phyloP scores from a whole-genome alignment of 2,888 invertebrate genomes.

The Reticulitermes lucifugus region DNA sequence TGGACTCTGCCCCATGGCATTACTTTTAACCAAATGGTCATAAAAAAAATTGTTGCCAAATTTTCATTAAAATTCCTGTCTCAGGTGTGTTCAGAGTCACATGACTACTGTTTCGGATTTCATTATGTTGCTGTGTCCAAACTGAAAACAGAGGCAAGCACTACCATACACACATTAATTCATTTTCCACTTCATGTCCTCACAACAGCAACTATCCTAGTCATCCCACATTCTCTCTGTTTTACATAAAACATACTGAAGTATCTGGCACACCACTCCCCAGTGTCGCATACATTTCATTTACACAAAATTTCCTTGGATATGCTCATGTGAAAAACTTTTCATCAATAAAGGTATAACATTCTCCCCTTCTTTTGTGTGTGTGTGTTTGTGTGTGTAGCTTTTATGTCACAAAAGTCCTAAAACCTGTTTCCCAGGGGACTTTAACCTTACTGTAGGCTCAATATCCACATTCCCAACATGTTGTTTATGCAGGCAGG shows the following conservation, averaged over 20 bases:
- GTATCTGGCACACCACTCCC: background rate
- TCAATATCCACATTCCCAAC: background rate
- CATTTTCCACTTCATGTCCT: background rate
- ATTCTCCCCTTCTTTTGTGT: background rate
- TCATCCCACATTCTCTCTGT: background rate
- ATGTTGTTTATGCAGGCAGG: background rate
- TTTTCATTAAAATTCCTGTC: too few relatives aligned
- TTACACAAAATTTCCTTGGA: constrained; percentile 1
- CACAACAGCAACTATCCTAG: background rate
- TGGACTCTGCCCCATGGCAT: too few relatives aligned
- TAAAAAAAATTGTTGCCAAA: too few relatives aligned
- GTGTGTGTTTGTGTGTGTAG: background rate
- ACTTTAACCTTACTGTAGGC: background rate
- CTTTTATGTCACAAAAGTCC: background rate
- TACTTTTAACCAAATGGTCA: too few relatives aligned
- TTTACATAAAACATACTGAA: background rate
- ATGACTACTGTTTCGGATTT: too few relatives aligned
- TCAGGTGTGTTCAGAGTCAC: too few relatives aligned
- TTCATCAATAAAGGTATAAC: background rate
- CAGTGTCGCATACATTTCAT: background rate
- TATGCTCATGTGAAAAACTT: background rate
- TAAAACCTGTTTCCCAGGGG: background rate
- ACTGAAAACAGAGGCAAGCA: too few relatives aligned
- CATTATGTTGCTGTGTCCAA: too few relatives aligned
- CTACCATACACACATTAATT: too few relatives aligned